A percentile compares a stretch with the other conserved stretches of the same genome.
phyloP scores from a whole-genome alignment of 2,113 vertebrate species.

The Semicossyphus pulcher region DNA sequence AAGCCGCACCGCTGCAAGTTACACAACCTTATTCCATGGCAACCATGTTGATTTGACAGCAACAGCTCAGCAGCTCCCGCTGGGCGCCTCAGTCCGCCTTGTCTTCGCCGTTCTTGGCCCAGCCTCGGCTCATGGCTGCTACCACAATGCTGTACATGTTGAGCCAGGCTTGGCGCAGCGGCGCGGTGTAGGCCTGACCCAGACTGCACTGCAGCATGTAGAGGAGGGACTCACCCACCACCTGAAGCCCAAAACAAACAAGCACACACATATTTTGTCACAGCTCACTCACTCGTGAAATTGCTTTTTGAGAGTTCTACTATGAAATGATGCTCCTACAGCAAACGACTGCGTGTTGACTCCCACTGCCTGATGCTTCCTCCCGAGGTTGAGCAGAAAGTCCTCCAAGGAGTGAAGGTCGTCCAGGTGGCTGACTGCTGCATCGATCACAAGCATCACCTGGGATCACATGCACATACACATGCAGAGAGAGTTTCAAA shows the following conservation, averaged over 20 bases:
- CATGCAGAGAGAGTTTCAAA: background rate
- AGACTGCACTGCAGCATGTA: constrained; percentile 94
- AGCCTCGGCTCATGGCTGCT: constrained; percentile 89
- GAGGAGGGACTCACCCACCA: constrained; percentile 92
- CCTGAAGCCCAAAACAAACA: constrained; percentile 75
- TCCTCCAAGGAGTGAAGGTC: constrained; percentile 90
- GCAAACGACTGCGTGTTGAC: constrained; percentile 92
- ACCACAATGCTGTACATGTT: constrained; percentile 91
- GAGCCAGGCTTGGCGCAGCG: constrained; percentile 90
- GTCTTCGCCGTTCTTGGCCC: constrained; percentile 84
- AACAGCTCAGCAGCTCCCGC: constrained; percentile 51
- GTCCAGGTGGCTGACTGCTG: constrained; percentile 92
- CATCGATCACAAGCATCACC: constrained; percentile 97
- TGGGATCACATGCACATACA: constrained; percentile 54
- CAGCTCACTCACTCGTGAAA: constrained; percentile 23
- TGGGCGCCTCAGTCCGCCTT: constrained; percentile 79
- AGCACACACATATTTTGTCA: constrained; percentile 9
- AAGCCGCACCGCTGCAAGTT: constrained; percentile 69
- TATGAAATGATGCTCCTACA: constrained; percentile 77
- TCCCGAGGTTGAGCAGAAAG: constrained; percentile 90
- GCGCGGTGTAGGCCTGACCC: constrained; percentile 88
- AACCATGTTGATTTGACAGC: constrained; percentile 70
- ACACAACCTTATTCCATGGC: constrained; percentile 75
- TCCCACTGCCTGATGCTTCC: constrained; percentile 91
- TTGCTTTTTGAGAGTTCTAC: constrained; percentile 3